Evolutionary conservation across 2,113 vertebrate species (phyloP), one percentile per base, ranked within the genome.

Genomic region (Platichthys flesus): DNA sequence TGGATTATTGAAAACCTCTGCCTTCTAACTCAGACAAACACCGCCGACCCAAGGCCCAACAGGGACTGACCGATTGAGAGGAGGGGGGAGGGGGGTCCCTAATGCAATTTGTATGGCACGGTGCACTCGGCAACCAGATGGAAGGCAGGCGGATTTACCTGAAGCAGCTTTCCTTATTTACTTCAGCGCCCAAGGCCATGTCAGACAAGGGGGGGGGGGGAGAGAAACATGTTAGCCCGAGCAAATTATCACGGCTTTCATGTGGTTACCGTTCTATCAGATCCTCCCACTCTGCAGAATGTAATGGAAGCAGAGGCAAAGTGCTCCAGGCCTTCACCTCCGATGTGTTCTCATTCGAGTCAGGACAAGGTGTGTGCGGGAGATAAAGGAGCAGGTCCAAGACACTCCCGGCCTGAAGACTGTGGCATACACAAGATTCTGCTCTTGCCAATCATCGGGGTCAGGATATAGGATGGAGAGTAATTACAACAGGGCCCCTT

Each of bases 161-260:
- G 75, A 52, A 85, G 85, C 87, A 6, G 31, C 31, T 31, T 31
- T 31, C 31, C 88, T 89, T 92, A 89, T 92, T 92, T 91, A 92
- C 89, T 83, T 76, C 60, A 18, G 66, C 16, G 79, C 89, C 86
- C 79, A 79, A 91, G 88, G 91, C 90, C 79, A 76, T 85, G 89
- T 86, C 88, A 87, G 79, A 90, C 84, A 81, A 88, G 86, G 62
- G 64, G 75, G 83, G 69, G 83, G 4, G 26, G 24, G 24, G 23
- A 73, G 83, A 74, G 81, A 86, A 88, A 72, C 84, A 71, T 79
- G 86, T 90, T 87, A 84, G 85, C 81, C 71, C 0, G 59, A 63
- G 83, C 82, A 86, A 89, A 92, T 90, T 76, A 92, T 91, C 88
- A 78, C 62, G 23, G 78, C 85, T 91, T 92, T 90, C 87, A 87